Base-by-base conservation (phyloP, 1,140 invertebrate genomes). In the Cyclargus thomasi region DNA sequence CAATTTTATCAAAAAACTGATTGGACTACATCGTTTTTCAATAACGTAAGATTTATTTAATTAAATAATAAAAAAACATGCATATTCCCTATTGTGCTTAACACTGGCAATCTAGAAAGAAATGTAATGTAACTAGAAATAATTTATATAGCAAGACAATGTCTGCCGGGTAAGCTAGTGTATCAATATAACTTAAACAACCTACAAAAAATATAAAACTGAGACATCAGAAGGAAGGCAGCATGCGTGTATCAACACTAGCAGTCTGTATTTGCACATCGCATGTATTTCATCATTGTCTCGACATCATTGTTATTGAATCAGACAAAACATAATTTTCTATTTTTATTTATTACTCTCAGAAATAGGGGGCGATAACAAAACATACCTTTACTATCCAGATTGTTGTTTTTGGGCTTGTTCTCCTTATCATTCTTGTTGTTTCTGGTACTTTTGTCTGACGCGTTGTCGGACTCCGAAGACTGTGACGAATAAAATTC, bases 361-460 rank as follows among this genome's bases (percentile, higher is more conserved):
- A 6, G 23, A 29, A 6, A 29, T 29, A 29, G 29, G 8, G 8
- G 29, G 29, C 8, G 5, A 29, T 29, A 8, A 8, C 29, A 29
- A 6, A 29, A 55, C 10, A 71, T 74, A 90, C 85, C 85, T 85
- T 90, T 90, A 36, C 57, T 75, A 20, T 91, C 89, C 11, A 78
- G 81, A 72, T 90, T 90, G 70, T 90, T 88, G 67, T 90, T 88
- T 70, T 88, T 86, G 8, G 82, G 83, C 53, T 85, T 85, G 68
- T 88, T 87, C 67, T 88, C 83, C 66, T 90, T 90, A 72, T 88
- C 80, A 64, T 90, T 87, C 67, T 90, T 90, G 71, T 88, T 87
- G 74, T 90, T 80, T 4, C 82, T 79, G 21, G 79, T 79, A 75
- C 79, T 83, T 75, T 83, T 89, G 63, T 86, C 85, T 0, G 87